Percentiles rank a stretch among this genome's conserved stretches.
These are phyloP conservation scores for Paracentrotus lividus DNA, from an alignment of 53 echinoderm and acorn worm genomes.

Conservation along the genomic window DNA sequence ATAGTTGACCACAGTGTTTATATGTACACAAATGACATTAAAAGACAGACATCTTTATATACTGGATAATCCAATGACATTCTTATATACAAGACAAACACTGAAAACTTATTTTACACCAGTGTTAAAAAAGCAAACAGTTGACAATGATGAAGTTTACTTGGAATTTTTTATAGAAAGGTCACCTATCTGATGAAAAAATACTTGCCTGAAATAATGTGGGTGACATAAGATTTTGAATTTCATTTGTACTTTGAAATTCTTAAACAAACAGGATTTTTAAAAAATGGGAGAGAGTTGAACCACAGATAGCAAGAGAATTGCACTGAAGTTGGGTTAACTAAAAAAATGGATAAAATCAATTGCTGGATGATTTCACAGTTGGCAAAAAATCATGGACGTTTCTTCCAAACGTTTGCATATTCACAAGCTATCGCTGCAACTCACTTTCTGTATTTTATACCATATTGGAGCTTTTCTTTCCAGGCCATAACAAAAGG, in stretches of 20 bases:
- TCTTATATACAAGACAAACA: slow-evolving; percentile 30
- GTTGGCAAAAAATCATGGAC: too few relatives aligned
- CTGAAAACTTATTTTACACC: background rate
- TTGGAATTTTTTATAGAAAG: background rate
- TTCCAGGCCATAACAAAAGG: too few relatives aligned
- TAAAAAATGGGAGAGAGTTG: too few relatives aligned
- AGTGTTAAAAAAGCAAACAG: background rate
- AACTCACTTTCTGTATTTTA: too few relatives aligned
- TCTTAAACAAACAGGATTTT: background rate
- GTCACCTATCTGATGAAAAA: background rate
- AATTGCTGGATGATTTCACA: too few relatives aligned
- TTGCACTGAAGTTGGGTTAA: background rate
- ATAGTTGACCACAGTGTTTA: background rate
- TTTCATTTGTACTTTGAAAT: background rate
- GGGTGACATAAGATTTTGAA: background rate
- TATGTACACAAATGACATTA: background rate
- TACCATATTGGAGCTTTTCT: too few relatives aligned
- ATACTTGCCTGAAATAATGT: background rate
- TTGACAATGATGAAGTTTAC: background rate
- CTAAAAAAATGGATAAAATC: too few relatives aligned
- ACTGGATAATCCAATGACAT: slow-evolving; percentile 3
- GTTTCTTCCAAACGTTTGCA: too few relatives aligned
- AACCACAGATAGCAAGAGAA: background rate
- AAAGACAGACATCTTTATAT: slow-evolving; percentile 9
- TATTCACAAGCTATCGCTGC: too few relatives aligned